These are phyloP conservation scores for Timandra comae DNA, from an alignment of 2,888 invertebrate species.

Conservation along the genomic window DNA sequence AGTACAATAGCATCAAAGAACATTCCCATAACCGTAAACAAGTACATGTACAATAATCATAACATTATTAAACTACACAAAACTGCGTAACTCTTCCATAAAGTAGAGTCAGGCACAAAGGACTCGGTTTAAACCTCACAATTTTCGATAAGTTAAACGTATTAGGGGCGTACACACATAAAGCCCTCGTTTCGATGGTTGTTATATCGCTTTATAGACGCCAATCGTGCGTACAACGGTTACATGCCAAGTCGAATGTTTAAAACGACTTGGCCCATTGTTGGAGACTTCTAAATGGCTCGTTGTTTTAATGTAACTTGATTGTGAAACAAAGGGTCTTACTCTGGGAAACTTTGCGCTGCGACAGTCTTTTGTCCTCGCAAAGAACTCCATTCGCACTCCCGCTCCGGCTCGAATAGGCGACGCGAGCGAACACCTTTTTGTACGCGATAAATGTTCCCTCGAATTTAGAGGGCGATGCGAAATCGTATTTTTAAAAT, in stretches of 20 bases:
- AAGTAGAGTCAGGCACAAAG: slow-evolving; percentile 1
- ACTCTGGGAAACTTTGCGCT: slow-evolving; percentile 46
- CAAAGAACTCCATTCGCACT: slow-evolving; percentile 42
- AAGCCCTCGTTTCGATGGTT: slow-evolving; percentile 23
- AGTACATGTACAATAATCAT: not conserved
- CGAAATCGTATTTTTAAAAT: too few species aligned
- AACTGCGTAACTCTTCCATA: slow-evolving; percentile 5
- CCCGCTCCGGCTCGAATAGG: slow-evolving; percentile 9
- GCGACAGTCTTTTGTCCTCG: slow-evolving; percentile 60
- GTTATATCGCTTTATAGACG: slow-evolving; percentile 41
- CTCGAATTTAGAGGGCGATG: too few species aligned
- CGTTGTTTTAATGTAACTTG: slow-evolving; percentile 55
- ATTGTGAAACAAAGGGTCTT: slow-evolving; percentile 57
- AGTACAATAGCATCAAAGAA: too few species aligned
- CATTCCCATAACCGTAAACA: too few species aligned
- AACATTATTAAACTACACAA: slow-evolving; percentile 2
- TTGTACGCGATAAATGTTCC: not conserved
- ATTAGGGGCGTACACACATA: slow-evolving; percentile 24
- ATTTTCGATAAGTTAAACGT: slow-evolving; percentile 23
- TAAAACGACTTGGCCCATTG: slow-evolving; percentile 55
- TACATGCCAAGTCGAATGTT: slow-evolving; percentile 46
- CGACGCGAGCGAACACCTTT: not conserved
- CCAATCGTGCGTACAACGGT: slow-evolving; percentile 56
- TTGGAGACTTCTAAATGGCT: slow-evolving; percentile 40
- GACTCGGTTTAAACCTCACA: slow-evolving; percentile 15